Evolutionary conservation across 2,113 vertebrate genomes (phyloP).

Genomic region (Sander vitreus): DNA sequence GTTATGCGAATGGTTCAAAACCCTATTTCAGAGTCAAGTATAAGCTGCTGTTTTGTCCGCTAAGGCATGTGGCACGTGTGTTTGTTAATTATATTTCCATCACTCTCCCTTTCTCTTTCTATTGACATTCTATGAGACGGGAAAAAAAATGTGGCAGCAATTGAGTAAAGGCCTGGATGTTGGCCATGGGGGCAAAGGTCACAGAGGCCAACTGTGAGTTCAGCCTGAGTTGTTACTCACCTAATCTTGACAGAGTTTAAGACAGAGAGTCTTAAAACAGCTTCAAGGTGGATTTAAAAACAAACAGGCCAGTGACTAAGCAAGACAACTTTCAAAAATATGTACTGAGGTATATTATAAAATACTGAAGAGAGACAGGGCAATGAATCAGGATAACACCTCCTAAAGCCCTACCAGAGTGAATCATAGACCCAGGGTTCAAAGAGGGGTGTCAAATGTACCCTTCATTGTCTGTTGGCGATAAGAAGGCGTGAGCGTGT

Average conservation of each 20-base stretch:
- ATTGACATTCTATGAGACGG: constrained; percentile 9
- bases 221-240: constrained; percentile 72
- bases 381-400: constrained; percentile 42
- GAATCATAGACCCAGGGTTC: constrained; percentile 43
- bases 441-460: constrained; percentile 51
- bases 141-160: constrained; percentile 50
- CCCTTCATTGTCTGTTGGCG: constrained; percentile 35
- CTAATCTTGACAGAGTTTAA: constrained; percentile 68
- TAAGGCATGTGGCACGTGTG: background rate
- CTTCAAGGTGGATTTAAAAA: constrained; percentile 60
- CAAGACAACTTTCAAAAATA: constrained; percentile 37
- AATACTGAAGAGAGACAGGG: constrained; percentile 31
- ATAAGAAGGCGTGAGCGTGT: constrained; percentile 57
- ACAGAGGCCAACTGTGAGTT: constrained; percentile 65
- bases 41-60: background rate
- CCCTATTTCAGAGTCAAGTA: background rate
- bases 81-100: background rate
- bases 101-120: background rate
- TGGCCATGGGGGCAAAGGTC: constrained; percentile 63
- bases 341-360: background rate
- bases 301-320: constrained; percentile 55
- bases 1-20: background rate
- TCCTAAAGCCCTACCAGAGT: constrained; percentile 37
- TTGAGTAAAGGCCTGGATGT: constrained; percentile 60
- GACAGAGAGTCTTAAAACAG: constrained; percentile 40